Percentiles rank a stretch among this genome's conserved stretches.
These are phyloP conservation scores for Tetragonula carbonaria DNA, from an alignment of 2,888 invertebrate species.

Conservation along the genomic window DNA sequence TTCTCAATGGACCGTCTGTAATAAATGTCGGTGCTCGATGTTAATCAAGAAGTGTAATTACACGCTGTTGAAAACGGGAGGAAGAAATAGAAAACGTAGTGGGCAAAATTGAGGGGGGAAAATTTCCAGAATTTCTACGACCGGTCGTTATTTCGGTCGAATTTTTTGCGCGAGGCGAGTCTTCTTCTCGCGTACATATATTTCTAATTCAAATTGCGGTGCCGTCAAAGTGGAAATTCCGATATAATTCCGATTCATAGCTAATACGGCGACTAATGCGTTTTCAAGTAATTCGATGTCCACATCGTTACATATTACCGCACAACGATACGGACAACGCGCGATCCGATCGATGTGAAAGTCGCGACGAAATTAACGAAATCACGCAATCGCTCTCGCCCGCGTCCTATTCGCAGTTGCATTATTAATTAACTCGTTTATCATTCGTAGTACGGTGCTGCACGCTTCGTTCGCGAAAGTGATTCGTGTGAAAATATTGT, in stretches of 20 bases:
- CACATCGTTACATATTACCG: conserved; percentile 32
- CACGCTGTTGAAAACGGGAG: neutral
- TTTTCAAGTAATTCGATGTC: conserved; percentile 56
- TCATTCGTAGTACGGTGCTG: neutral
- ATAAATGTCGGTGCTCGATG: neutral
- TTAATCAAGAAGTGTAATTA: neutral
- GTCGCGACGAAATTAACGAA: conserved; percentile 39
- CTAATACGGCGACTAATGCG: conserved; percentile 52
- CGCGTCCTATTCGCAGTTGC: neutral
- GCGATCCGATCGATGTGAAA: conserved; percentile 21
- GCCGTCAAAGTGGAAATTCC: conserved; percentile 43
- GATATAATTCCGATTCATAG: conserved; percentile 50
- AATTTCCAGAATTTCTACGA: neutral
- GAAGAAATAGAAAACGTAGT: neutral
- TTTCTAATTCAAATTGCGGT: conserved; percentile 10
- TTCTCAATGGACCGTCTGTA: neutral
- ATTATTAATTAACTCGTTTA: neutral
- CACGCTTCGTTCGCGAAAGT: too few relatives aligned
- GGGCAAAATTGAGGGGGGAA: neutral
- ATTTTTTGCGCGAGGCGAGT: neutral
- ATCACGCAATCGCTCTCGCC: neutral
- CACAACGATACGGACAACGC: conserved; percentile 19
- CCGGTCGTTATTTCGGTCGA: too few relatives aligned
- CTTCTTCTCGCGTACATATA: neutral
- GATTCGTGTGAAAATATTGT: too few relatives aligned